A percentile compares a stretch with the other conserved stretches of the same genome.
Conservation (phyloP, 2,797 vertebrate species). For the Xiphorhynchus erythropygius region DNA sequence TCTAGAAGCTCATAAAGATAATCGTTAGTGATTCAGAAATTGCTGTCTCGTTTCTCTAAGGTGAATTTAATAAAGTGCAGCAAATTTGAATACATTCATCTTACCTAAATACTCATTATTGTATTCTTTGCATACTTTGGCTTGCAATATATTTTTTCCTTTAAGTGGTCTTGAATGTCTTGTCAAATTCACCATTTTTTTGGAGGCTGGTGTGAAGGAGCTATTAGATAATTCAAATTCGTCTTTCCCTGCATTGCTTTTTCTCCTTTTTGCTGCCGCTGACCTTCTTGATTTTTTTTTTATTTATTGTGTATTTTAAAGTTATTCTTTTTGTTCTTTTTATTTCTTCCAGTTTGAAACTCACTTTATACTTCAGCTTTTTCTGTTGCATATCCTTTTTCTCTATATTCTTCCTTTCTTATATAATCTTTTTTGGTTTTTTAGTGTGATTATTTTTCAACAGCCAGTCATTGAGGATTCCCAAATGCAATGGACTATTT, state of each 20-base stretch:
- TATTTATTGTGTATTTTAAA: not conserved
- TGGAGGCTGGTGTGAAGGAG: not conserved
- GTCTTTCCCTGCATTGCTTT: not conserved
- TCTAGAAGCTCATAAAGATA: constrained; percentile 18
- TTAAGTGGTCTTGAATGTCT: not conserved
- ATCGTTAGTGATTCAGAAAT: constrained; percentile 10
- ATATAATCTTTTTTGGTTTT: not conserved
- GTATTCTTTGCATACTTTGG: not conserved
- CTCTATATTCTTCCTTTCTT: not conserved
- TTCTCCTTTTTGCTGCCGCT: not conserved
- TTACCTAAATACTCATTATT: not conserved
- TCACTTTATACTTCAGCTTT: not conserved
- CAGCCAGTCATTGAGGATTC: not conserved
- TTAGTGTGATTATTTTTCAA: not conserved
- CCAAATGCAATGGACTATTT: not conserved
- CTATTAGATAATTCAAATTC: not conserved
- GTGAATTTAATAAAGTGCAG: not conserved
- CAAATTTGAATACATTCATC: not conserved
- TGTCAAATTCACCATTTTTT: not conserved
- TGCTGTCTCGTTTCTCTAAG: not conserved
- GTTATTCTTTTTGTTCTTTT: not conserved
- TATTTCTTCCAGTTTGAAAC: not conserved
- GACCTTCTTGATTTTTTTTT: not conserved
- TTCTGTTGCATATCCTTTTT: not conserved
- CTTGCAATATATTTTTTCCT: not conserved